Evolutionary conservation across 1,140 invertebrate species (phyloP), one percentile per base, ranked within the genome.

Genomic region (Papilio aristodemus): DNA sequence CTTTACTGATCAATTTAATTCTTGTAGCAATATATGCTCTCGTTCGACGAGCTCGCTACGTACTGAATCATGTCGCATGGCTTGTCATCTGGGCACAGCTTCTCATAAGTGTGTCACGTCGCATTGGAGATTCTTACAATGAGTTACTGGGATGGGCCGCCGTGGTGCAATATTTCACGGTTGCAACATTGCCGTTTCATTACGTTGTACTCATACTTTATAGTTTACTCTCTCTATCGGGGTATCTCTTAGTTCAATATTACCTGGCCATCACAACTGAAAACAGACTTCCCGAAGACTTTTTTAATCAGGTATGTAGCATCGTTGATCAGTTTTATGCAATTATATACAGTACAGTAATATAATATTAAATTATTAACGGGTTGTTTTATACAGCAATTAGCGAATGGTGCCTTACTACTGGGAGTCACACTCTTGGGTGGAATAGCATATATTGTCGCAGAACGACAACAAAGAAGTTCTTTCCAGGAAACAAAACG

Each of bases 401-500:
- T 92, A 50, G 94, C 95, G 2, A 96, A 96, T 86, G 89, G 93
- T 10, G 89, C 96, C 19, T 86, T 97, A 32, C 92, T 97, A 69
- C 71, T 95, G 43, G 95, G 95, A 32, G 94, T 96, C 25, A 94
- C 94, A 5, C 72, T 95, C 8, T 92, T 98, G 39, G 97, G 97
- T 0, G 91, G 95, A 5, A 93, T 96, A 13, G 95, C 95, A 22
- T 98, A 96, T 87, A 94, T 95, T 38, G 93, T 98, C 80, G 94
- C 95, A 66, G 97, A 98, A 84, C 94, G 95, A 66, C 96, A 97
- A 86, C 97, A 98, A 78, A 93, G 97, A 38, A 92, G 94, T 54
- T 97, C 97, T 19, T 98, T 98, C 84, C 91, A 97, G 38, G 97
- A 98, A 90, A 98, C 97, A 0, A 96, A 97, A 78, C 95, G 97